Evolutionary conservation across 2,113 vertebrate genomes (phyloP).

Genomic region (western clawed frog (Xenopus tropicalis)): UCB_Xtro_10.0 CM004444.2:24042501-24043000

Average conservation of each 20-base stretch:
- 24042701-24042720: slow-evolving; percentile 7
- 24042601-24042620: slow-evolving; percentile 38
- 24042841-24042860: slow-evolving; percentile 6
- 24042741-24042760: background rate
- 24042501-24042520: background rate
- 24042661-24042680: slow-evolving; percentile 35
- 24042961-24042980: slow-evolving; percentile 28
- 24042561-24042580: slow-evolving; percentile 32
- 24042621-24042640: slow-evolving; percentile 34
- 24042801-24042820: background rate
- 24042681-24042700: slow-evolving; percentile 21
- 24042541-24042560: slow-evolving; percentile 42
- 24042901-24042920: slow-evolving; percentile 20
- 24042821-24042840: background rate
- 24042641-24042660: slow-evolving; percentile 29
- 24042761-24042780: background rate
- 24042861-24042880: background rate
- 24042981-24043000: slow-evolving; percentile 40
- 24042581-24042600: slow-evolving; percentile 24
- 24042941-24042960: slow-evolving; percentile 46
- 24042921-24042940: slow-evolving; percentile 41
- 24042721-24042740: background rate
- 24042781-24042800: background rate
- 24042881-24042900: slow-evolving; percentile 18
- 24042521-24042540: slow-evolving; percentile 3